Base-by-base conservation (phyloP, 2,113 vertebrate species). In the Brachypteracias leptosomus region DNA sequence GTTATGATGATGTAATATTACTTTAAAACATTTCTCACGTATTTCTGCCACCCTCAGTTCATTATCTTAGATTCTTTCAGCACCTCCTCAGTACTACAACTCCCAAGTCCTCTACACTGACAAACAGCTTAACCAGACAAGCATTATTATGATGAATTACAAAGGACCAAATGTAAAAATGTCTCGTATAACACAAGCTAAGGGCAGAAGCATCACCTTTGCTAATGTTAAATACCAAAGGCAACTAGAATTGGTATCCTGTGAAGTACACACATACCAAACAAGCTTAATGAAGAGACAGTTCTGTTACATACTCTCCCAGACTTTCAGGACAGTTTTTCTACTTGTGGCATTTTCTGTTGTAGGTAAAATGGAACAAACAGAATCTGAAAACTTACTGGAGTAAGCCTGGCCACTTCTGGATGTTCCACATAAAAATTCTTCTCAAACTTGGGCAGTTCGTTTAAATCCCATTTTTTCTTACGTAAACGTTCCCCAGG, bases 401-500 rank as follows among this genome's bases (percentile, higher is more conserved):
- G 98, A 92, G 97, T 98, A 94, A 99, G 97, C 38, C 94, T 98
- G 88, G 99, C 99, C 76, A 99, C 98, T 89, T 99, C 99, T 0
- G 98, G 98, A 90, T 99, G 98, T 85, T 99, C 99, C 47, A 97
- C 97, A 10, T 99, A 99, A 93, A 99, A 99, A 96, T 99, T 99
- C 97, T 99, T 99, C 97, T 99, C 99, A 97, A 99, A 99, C 71
- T 99, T 99, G 38, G 99, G 99, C 46, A 99, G 98, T 61, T 99
- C 99, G 35, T 98, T 99, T 75, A 99, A 97, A 96, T 99, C 99
- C 99, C 99, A 99, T 85, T 98, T 99, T 97, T 99, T 99, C 95
- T 99, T 99, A 58, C 99, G 98, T 9, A 99, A 98, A 36, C 99
- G 99, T 52, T 99, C 99, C 11, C 99, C 99, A 1, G 99, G 99